Evolutionary conservation across 2,888 invertebrate genomes (phyloP).

Genomic region (Leucania comma): DNA sequence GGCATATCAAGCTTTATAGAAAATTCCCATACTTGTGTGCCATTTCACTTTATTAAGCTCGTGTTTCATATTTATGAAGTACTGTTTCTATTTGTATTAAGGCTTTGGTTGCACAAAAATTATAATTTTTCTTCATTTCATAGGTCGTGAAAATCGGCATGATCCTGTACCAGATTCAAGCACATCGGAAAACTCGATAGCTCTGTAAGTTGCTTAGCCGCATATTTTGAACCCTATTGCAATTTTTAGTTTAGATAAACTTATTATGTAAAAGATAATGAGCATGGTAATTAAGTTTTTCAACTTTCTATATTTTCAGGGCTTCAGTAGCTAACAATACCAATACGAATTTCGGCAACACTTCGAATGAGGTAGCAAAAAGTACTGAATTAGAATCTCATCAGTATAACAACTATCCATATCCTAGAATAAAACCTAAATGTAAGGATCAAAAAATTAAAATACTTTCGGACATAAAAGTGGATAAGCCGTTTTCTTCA

Average conservation of each 20-base stretch:
- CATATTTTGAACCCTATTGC: background rate
- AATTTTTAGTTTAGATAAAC: background rate
- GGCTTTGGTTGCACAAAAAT: background rate
- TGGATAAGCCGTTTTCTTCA: conserved; percentile 72
- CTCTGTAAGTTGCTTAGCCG: conserved; percentile 74
- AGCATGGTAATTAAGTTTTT: conserved; percentile 3
- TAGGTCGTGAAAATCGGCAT: conserved; percentile 70
- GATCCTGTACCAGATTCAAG: conserved; percentile 81
- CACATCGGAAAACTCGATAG: conserved; percentile 76
- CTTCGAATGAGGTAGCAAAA: conserved; percentile 51
- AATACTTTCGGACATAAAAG: conserved; percentile 85
- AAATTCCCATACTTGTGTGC: background rate
- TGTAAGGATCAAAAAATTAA: conserved; percentile 78
- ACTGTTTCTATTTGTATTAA: background rate
- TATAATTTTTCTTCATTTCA: conserved; percentile 34
- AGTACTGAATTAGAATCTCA: conserved; percentile 56
- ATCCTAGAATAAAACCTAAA: conserved; percentile 67
- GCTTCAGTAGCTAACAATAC: conserved; percentile 66
- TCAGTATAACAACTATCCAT: conserved; percentile 55
- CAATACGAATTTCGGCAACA: conserved; percentile 51
- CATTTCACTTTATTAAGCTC: background rate
- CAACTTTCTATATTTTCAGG: conserved; percentile 64
- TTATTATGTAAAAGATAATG: background rate
- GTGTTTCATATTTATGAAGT: background rate
- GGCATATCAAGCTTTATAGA: no score